Evolutionary conservation across 2,888 invertebrate species (phyloP), one percentile per base, ranked within the genome.

Genomic region (Zootermopsis nevadensis): DNA sequence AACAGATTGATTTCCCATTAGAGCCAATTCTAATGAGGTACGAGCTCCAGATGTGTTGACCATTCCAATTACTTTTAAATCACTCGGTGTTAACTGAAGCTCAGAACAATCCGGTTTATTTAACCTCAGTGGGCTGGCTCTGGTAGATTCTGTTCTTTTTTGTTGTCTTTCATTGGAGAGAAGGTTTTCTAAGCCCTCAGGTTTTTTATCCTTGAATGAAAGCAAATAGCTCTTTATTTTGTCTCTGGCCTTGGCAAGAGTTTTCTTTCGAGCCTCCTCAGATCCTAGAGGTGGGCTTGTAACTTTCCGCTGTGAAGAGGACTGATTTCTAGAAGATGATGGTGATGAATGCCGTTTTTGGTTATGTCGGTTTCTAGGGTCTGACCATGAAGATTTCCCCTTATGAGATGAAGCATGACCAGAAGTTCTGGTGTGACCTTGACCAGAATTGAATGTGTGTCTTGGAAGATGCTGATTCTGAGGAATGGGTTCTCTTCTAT

Each of bases 251-350:
- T 82, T 77, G 27, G 82, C 82, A 66, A 79, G 66, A 35, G 35
- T 79, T 67, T 82, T 82, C 53, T 82, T 82, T 12, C 82, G 66
- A 35, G 77, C 82, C 48, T 82, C 82, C 35, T 82, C 82, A 22
- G 82, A 82, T n/a, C 82, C 82, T 35, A 66, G 66, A 69, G 48
- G 69, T 33, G 82, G 82, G n/a, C 66, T 67, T 69, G 33, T 53
- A 53, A 42, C 31, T 31, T 80, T 80, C 27, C 22, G n/a, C 27
- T 12, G 31, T 22, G 7, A 10, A 33, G 22, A 31, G 12, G 15
- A 38, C 15, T 4, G 7, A 19, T 38, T 60, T 53, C 24, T 33
- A 12, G 48, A 48, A 35, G 35, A 31, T 33, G 33, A 30, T 15
- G 66, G 30, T 48, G 15, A 12, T 24, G 30, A 69, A 69, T 24